Percentiles rank a stretch among this genome's conserved stretches.
phyloP scores from a whole-genome alignment of 2,797 vertebrate genomes.

The Knipowitschia caucasica region DNA sequence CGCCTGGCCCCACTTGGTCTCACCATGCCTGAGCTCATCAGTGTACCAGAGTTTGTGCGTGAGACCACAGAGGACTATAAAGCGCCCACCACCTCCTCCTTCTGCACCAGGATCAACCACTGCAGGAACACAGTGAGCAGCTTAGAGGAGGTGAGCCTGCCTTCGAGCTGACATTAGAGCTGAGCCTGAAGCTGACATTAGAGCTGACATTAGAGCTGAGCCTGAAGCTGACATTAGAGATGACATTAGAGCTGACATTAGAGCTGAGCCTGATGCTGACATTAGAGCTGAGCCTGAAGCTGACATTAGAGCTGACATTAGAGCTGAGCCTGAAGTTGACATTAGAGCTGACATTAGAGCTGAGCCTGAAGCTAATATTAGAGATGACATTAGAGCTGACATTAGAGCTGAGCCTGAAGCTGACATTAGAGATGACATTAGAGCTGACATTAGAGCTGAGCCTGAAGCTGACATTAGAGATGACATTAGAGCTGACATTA shows the following conservation, averaged over 20 bases:
- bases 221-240: not conserved
- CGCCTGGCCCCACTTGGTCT: not conserved
- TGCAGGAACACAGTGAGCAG: conserved; percentile 86
- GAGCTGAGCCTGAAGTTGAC: not conserved
- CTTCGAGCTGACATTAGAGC: not conserved
- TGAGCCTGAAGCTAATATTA: conserved; percentile 1
- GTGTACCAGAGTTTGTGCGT: conserved; percentile 88
- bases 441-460: not conserved
- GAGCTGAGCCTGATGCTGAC: not conserved
- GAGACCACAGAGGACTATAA: conserved; percentile 94
- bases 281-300: no score
- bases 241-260: not conserved
- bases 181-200: not conserved
- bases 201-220: not conserved
- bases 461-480: not conserved
- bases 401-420: conserved; percentile 80
- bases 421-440: no score
- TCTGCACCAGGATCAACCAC: conserved; percentile 88
- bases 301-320: no score
- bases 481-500: not conserved
- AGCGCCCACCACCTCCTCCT: conserved; percentile 91
- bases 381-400: not conserved
- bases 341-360: not conserved
- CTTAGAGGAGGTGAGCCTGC: conserved; percentile 82
- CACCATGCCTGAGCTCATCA: conserved; percentile 92